Conservation (phyloP, 2,113 vertebrate genomes). For the Crotalus helleri region DNA sequence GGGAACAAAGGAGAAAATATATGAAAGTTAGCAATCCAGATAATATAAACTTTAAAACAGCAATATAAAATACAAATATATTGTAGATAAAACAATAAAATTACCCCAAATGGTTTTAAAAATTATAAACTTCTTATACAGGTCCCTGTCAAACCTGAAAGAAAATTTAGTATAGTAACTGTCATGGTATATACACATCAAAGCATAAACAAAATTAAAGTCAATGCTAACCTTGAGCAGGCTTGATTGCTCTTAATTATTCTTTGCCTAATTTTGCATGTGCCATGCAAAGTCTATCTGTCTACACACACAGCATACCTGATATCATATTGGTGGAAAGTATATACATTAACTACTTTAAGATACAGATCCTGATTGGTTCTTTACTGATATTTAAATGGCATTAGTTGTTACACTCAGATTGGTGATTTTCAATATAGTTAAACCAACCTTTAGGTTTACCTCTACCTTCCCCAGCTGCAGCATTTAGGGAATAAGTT, state of each 20-base stretch:
- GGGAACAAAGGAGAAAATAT: neutral
- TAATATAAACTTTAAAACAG: neutral
- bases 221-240: neutral
- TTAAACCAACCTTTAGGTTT: too few relatives aligned
- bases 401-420: too few relatives aligned
- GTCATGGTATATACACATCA: neutral
- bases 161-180: neutral
- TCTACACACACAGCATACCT: too few relatives aligned
- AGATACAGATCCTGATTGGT: too few relatives aligned
- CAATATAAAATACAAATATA: neutral
- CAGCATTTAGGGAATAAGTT: too few relatives aligned
- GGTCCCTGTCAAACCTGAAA: neutral
- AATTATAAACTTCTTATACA: neutral
- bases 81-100: neutral
- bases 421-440: too few relatives aligned
- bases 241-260: neutral
- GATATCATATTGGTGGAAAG: too few relatives aligned
- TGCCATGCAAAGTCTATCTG: too few relatives aligned
- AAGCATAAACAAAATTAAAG: neutral
- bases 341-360: too few relatives aligned
- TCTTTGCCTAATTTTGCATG: neutral
- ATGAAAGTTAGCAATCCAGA: neutral
- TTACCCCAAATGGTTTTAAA: neutral
- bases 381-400: too few relatives aligned
- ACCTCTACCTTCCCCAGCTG: too few relatives aligned